Conservation (phyloP, 2,113 vertebrate genomes). For the Nyctereutes procyonoides region DNA sequence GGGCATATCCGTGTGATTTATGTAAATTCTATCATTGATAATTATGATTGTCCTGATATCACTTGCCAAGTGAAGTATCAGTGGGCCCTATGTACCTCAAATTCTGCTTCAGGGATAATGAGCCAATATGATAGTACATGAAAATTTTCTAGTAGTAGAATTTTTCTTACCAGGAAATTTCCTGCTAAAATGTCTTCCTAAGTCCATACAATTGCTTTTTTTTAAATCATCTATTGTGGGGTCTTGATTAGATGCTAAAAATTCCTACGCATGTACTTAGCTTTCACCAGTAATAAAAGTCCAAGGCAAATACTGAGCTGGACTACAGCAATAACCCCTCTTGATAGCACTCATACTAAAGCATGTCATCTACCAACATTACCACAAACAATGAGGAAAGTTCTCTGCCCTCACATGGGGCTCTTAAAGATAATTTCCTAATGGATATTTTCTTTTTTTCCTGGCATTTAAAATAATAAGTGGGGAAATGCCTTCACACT, state of each 20-base stretch:
- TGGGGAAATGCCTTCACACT: background rate
- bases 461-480: background rate
- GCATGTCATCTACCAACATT: background rate
- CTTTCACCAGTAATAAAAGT: constrained; percentile 62
- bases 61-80: background rate
- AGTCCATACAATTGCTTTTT: constrained; percentile 72
- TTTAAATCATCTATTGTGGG: constrained; percentile 72
- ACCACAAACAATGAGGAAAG: background rate
- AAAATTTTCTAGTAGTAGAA: constrained; percentile 52
- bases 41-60: background rate
- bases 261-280: constrained; percentile 68
- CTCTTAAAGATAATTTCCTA: constrained; percentile 35
- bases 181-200: constrained; percentile 67
- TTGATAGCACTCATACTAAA: background rate
- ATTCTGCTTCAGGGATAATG: background rate
- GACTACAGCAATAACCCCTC: constrained; percentile 56
- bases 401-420: background rate
- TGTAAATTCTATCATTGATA: background rate
- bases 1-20: background rate
- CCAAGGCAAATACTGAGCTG: constrained; percentile 42
- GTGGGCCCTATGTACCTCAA: background rate
- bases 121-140: constrained; percentile 25
- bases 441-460: background rate
- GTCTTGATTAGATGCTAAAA: constrained; percentile 76
- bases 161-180: constrained; percentile 68